Base-by-base conservation (phyloP, 23 tunicate genomes). In the Phallusia fumigata region DNA sequence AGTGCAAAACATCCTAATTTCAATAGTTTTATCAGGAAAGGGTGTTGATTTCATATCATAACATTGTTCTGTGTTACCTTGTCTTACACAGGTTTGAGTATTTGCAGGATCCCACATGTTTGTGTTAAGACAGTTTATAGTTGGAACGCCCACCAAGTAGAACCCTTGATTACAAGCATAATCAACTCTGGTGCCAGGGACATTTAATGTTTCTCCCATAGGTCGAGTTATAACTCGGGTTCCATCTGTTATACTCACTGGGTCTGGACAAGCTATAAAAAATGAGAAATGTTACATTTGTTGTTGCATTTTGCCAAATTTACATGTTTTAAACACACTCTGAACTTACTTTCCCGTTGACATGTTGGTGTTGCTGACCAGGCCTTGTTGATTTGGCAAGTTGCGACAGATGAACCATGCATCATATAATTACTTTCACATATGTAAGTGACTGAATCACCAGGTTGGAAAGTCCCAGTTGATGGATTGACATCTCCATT, bases 311-410 rank as follows among this genome's bases (percentile, higher is more conserved):
- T n/a, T n/a, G 47, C 47, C 10, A 3, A 5, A 40, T 40, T 5
- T 40, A 3, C 47, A 40, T 40, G 47, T 10, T 40, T 5, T 40
- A 40, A 40, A 3, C 10, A 3, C 10, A 3, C 10, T 10, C 47
- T 3, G 47, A 40, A 40, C 47, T 3, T 40, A 40, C 47, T 40
- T 40, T 40, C 47, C 47, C 47, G 5, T 40, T 40, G 47, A 58
- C 69, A 58, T 6, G 69, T 13, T 6, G 69, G 69, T 21, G 69
- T 58, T 58, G 69, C 69, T 21, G 69, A 58, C 69, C 69, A 58
- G 1, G 15, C 69, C 13, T 58, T 58, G 69, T 58, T 58, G 28
- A 58, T 11, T 58, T 58, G 69, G 28, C 69, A 58, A 13, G 69
- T 58, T 58, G 69, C 8, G 28, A 58, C 69, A 58, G 69, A 2